Conservation (phyloP, 2,113 vertebrate species). For the Daphoenositta chrysoptera region DNA sequence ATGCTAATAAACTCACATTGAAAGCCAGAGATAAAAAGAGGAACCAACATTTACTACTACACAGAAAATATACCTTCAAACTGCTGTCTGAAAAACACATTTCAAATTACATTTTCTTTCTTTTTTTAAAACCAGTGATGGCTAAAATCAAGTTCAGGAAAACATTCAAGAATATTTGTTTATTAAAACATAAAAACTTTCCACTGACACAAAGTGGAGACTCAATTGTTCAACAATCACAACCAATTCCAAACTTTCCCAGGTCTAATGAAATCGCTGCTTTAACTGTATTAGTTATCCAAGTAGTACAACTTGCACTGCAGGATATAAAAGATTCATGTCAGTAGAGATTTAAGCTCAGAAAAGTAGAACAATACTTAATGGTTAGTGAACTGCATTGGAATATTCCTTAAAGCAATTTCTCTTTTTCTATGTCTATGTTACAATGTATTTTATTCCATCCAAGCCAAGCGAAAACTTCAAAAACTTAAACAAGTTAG, state of each 20-base stretch:
- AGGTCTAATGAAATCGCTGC: not conserved
- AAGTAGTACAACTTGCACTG: conserved; percentile 34
- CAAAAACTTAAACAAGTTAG: not conserved
- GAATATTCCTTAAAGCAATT: conserved; percentile 32
- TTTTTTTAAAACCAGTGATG: not conserved
- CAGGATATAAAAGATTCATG: conserved; percentile 42
- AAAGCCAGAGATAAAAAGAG: not conserved
- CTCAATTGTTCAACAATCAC: not conserved
- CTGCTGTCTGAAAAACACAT: not conserved
- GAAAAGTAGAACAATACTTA: conserved; percentile 20
- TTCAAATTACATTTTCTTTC: not conserved
- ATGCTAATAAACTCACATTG: not conserved
- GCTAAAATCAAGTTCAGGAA: not conserved
- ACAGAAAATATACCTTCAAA: not conserved
- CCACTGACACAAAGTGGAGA: not conserved
- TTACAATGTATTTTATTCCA: not conserved
- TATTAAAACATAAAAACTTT: not conserved
- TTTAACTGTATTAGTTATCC: conserved; percentile 13
- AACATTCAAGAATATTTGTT: not conserved
- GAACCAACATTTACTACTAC: not conserved
- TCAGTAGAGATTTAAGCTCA: conserved; percentile 44
- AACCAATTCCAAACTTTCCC: not conserved
- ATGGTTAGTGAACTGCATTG: conserved; percentile 28
- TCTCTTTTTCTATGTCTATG: not conserved
- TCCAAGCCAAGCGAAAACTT: not conserved